Evolutionary conservation across 2,113 vertebrate genomes (phyloP).

Genomic region (Bufo gargarizans): DNA sequence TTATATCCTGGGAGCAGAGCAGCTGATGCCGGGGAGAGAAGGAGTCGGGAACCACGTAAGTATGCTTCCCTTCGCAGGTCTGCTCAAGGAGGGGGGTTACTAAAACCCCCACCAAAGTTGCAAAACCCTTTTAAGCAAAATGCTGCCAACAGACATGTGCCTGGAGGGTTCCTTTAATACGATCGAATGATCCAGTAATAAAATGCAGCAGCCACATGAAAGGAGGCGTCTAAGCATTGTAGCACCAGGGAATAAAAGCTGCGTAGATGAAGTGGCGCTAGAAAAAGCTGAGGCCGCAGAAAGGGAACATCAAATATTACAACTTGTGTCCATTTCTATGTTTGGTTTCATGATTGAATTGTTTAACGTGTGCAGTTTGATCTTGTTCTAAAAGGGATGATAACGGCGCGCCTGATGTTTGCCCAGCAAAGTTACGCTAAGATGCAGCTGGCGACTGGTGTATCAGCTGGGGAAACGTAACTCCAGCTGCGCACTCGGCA

Average conservation of each 20-base stretch:
- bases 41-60: no score
- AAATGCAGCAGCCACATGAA: background rate
- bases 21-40: no score
- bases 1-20: no score
- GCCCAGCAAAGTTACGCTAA: slow-evolving; percentile 1
- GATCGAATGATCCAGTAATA: background rate
- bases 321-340: background rate
- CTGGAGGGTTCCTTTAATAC: background rate
- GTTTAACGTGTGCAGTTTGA: background rate
- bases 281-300: background rate
- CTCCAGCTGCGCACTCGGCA: background rate
- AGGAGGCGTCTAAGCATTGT: background rate
- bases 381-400: background rate
- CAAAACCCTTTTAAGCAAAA: no score
- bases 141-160: background rate
- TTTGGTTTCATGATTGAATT: background rate
- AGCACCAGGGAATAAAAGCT: background rate
- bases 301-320: background rate
- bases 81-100: no score
- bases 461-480: background rate
- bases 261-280: background rate
- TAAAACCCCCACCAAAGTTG: no score
- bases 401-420: slow-evolving; percentile 1
- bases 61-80: no score
- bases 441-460: background rate